These are phyloP conservation scores for Thalassarche chlororhynchos DNA, from an alignment of 2,113 vertebrate species.

Conservation along the genomic window DNA sequence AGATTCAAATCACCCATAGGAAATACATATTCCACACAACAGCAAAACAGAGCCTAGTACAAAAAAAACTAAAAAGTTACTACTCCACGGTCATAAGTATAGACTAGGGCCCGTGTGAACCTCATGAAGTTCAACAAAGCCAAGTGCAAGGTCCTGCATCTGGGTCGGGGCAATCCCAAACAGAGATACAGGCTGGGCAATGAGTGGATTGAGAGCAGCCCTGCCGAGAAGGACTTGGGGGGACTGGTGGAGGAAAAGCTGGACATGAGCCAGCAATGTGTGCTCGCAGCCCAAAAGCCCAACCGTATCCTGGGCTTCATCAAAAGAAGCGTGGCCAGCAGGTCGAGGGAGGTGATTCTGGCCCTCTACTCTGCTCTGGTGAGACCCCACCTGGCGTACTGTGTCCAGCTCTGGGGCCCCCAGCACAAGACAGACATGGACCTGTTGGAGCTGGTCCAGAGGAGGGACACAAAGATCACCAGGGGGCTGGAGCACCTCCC, in stretches of 20 bases:
- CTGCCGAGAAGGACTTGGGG: neutral
- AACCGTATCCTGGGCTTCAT: neutral
- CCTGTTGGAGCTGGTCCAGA: accelerated
- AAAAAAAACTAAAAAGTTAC: neutral
- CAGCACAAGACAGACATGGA: neutral
- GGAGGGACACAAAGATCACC: neutral
- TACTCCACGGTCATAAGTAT: neutral
- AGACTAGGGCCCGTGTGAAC: neutral
- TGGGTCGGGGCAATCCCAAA: neutral
- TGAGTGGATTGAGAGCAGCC: neutral
- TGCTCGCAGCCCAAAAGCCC: neutral
- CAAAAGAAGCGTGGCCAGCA: neutral
- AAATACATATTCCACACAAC: neutral
- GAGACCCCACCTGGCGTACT: neutral
- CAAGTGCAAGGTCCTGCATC: neutral
- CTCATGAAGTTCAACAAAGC: neutral
- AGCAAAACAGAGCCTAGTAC: neutral
- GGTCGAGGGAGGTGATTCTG: neutral
- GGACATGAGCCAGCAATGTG: neutral
- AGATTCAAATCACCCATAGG: neutral
- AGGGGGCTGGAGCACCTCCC: neutral
- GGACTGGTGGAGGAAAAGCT: neutral
- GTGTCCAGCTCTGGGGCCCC: neutral
- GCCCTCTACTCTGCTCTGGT: neutral
- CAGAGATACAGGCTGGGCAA: accelerated